Evolutionary conservation across 2,797 vertebrate species (phyloP).

Genomic region (Fratercula arctica): DNA sequence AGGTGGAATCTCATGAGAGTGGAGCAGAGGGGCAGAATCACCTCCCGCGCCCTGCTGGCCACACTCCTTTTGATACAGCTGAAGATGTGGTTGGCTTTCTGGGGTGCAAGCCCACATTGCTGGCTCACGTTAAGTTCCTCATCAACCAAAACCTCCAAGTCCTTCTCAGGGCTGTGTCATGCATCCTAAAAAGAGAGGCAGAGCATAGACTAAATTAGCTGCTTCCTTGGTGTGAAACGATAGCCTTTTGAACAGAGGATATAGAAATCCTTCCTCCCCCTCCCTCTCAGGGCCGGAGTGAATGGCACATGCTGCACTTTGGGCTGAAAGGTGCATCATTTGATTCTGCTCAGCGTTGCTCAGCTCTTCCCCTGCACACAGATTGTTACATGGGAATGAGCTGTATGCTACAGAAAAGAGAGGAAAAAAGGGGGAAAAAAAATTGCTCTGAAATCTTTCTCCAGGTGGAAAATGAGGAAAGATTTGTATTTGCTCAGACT

Average conservation of each 20-base stretch:
- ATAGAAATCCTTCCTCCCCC: neutral
- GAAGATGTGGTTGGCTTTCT: neutral
- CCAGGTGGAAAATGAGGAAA: neutral
- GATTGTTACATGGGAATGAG: neutral
- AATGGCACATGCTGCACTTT: neutral
- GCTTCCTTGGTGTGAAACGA: neutral
- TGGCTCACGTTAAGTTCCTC: neutral
- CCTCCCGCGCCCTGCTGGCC: neutral
- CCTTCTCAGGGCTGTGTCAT: neutral
- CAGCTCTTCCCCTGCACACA: neutral
- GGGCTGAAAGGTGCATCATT: neutral
- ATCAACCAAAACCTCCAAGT: neutral
- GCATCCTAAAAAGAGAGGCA: rapidly evolving
- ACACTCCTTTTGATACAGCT: neutral
- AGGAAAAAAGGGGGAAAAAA: no score
- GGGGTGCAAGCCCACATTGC: neutral
- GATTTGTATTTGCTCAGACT: neutral
- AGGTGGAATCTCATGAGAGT: neutral
- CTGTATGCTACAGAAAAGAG: neutral
- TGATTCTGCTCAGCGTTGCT: neutral
- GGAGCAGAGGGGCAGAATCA: neutral
- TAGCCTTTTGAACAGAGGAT: neutral
- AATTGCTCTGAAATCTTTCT: neutral
- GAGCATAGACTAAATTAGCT: no score
- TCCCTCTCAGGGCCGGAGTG: neutral